Percentiles rank a stretch among this genome's conserved stretches.
These are phyloP conservation scores for Luidia sarsii DNA, from an alignment of 53 echinoderm and acorn worm species.

Conservation along the genomic window DNA sequence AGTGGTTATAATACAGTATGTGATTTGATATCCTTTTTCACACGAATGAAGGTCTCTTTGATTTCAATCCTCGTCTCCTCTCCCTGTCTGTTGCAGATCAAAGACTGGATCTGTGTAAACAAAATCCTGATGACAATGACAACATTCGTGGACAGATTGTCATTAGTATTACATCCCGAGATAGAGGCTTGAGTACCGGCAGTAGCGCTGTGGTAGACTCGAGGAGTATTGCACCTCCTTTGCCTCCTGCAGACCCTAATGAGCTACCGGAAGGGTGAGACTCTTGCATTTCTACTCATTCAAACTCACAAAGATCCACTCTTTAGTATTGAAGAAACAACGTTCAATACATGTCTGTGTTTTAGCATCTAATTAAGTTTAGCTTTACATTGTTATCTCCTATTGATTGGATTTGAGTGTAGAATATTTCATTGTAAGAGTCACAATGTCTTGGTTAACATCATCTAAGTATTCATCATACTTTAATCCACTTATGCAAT, in stretches of 20 bases:
- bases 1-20: too few species aligned
- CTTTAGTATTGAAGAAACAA: too few species aligned
- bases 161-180: slow-evolving; percentile 93
- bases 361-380: background rate
- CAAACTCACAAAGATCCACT: too few species aligned
- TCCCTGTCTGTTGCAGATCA: slow-evolving; percentile 79
- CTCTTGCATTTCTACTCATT: background rate
- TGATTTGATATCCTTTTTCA: too few species aligned
- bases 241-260: slow-evolving; percentile 86
- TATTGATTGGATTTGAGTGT: too few species aligned
- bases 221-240: slow-evolving; percentile 74
- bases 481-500: too few species aligned
- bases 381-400: too few species aligned
- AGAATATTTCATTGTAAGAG: too few species aligned
- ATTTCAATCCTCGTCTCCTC: background rate
- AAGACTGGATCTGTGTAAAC: slow-evolving; percentile 93
- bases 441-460: too few species aligned
- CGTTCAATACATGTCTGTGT: background rate
- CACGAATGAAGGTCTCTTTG: too few species aligned
- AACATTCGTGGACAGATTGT: slow-evolving; percentile 97
- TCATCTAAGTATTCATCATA: too few species aligned
- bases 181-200: slow-evolving; percentile 75
- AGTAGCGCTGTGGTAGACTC: slow-evolving; percentile 96
- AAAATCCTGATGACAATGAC: slow-evolving; percentile 92
- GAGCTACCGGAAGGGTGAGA: slow-evolving; percentile 98